A percentile compares a stretch with the other conserved stretches of the same genome.
Conservation (phyloP, 2,113 vertebrate genomes). For the Larimichthys polyactis region DNA sequence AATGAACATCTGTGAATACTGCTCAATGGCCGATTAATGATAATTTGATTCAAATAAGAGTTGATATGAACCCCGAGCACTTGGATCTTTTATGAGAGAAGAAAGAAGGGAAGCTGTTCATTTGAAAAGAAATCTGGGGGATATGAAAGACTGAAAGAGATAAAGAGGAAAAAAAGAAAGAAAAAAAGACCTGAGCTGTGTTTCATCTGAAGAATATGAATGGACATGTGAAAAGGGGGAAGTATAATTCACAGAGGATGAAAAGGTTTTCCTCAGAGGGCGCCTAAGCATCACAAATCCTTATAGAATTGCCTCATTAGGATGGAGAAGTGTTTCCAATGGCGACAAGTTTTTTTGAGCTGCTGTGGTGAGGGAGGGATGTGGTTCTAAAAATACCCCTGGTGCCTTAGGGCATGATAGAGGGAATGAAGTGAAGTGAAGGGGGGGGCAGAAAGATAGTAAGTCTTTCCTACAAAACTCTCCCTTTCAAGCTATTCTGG, state of each 20-base stretch:
- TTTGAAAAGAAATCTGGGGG: slow-evolving; percentile 46
- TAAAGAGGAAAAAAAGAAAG: slow-evolving; percentile 5
- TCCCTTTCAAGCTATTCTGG: background rate
- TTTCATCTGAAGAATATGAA: slow-evolving; percentile 63
- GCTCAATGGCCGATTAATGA: slow-evolving; percentile 19
- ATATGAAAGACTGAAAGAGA: slow-evolving; percentile 40
- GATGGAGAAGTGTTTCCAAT: slow-evolving; percentile 49
- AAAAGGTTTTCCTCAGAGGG: slow-evolving; percentile 38
- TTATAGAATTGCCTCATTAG: slow-evolving; percentile 57
- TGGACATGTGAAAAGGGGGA: slow-evolving; percentile 50
- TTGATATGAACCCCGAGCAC: slow-evolving; percentile 49
- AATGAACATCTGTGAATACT: slow-evolving; percentile 23
- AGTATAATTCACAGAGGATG: slow-evolving; percentile 39
- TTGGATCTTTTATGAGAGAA: slow-evolving; percentile 37
- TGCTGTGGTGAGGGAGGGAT: background rate
- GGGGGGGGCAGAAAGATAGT: background rate
- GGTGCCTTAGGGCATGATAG: slow-evolving; percentile 36
- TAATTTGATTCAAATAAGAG: slow-evolving; percentile 45
- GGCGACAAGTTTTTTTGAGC: slow-evolving; percentile 29
- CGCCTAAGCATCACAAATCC: slow-evolving; percentile 39
- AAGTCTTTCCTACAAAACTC: background rate
- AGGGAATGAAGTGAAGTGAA: slow-evolving; percentile 1
- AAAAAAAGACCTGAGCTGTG: background rate
- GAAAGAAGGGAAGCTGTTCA: slow-evolving; percentile 19
- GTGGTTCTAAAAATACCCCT: slow-evolving; percentile 61